Percentiles rank a stretch among this genome's conserved stretches.
phyloP scores from a whole-genome alignment of 2,888 invertebrate species.

The Agonopterix alstromeriana region DNA sequence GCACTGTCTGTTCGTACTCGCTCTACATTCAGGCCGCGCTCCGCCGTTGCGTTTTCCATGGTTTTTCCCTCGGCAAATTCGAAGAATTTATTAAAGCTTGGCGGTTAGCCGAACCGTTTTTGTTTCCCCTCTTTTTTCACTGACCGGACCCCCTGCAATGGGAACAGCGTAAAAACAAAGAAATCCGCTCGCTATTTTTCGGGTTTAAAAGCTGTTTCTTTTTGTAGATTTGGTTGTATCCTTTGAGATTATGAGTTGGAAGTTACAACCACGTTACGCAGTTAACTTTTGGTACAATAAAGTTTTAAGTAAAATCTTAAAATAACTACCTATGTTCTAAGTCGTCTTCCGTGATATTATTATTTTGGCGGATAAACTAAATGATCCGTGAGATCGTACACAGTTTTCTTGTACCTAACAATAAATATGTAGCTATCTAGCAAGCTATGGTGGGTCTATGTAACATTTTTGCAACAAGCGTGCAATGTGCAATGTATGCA shows the following conservation, averaged over 20 bases:
- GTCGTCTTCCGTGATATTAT: no score
- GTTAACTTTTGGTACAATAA: no score
- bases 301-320: no score
- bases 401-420: no score
- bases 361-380: no score
- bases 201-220: constrained; percentile 13
- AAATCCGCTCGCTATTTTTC: constrained; percentile 27
- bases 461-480: constrained; percentile 62
- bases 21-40: background rate
- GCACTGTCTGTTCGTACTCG: background rate
- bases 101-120: constrained; percentile 65
- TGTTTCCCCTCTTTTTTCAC: constrained; percentile 46
- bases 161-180: constrained; percentile 40
- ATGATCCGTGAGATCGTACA: no score
- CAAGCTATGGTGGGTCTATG: constrained; percentile 17
- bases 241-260: no score
- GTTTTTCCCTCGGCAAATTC: constrained; percentile 44
- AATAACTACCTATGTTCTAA: background rate
- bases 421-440: background rate
- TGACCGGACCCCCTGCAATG: constrained; percentile 42
- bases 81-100: constrained; percentile 70
- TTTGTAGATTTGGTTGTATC: background rate
- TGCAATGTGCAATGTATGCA: constrained; percentile 46
- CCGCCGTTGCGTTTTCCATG: constrained; percentile 29
- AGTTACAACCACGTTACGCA: no score